Conservation (phyloP, 2,888 invertebrate species). For the Trachelus iudaicus region DNA sequence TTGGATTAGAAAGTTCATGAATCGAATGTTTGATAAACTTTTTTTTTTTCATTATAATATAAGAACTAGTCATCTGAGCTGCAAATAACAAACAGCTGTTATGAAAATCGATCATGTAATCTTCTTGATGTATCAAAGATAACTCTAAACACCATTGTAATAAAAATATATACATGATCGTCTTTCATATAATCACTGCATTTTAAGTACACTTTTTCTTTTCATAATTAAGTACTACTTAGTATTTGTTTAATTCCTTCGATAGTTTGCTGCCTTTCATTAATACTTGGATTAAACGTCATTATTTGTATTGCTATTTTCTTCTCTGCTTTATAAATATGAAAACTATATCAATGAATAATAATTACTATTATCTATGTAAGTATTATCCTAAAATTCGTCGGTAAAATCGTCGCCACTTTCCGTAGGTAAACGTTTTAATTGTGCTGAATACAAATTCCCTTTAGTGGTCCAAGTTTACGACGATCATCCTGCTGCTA, state of each 20-base stretch:
- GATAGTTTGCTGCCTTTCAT: constrained; percentile 38
- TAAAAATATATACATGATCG: not conserved
- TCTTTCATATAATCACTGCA: not conserved
- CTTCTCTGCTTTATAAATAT: constrained; percentile 16
- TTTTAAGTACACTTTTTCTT: constrained; percentile 48
- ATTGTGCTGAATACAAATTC: not conserved
- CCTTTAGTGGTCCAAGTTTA: not conserved
- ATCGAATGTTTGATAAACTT: not conserved
- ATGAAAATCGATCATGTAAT: not conserved
- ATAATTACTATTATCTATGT: constrained; percentile 9
- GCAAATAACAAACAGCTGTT: not conserved
- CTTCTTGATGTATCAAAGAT: not conserved
- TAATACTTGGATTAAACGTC: constrained; percentile 39
- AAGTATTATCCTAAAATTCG: constrained; percentile 16
- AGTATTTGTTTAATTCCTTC: constrained; percentile 43
- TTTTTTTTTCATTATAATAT: not conserved
- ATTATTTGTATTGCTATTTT: constrained; percentile 12
- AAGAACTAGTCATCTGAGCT: not conserved
- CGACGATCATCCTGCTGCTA: not conserved
- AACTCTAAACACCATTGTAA: not conserved
- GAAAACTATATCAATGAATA: constrained; percentile 8
- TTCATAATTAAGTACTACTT: constrained; percentile 48
- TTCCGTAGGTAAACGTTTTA: not conserved
- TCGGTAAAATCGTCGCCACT: constrained; percentile 2
- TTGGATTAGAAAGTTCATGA: not conserved